A percentile compares a stretch with the other conserved stretches of the same genome.
phyloP scores from a whole-genome alignment of 2,113 vertebrate genomes.

The Ellobius talpinus region DNA sequence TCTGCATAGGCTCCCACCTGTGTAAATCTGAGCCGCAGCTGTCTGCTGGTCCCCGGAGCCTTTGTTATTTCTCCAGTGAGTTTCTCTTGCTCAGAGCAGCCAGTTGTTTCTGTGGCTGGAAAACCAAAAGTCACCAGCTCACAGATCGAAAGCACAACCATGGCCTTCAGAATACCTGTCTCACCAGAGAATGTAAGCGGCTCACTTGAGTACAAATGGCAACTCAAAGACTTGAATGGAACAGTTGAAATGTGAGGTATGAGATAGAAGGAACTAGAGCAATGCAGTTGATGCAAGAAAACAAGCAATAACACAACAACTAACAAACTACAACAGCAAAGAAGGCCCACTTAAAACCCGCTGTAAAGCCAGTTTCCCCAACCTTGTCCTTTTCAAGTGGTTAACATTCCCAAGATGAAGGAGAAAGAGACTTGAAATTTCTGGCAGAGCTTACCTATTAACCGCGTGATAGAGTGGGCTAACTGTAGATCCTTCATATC shows the following conservation, averaged over 20 bases:
- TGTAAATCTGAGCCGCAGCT: neutral
- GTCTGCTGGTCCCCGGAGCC: neutral
- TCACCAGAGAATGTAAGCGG: conserved; percentile 18
- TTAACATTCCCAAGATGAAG: conserved; percentile 58
- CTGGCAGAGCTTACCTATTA: conserved; percentile 67
- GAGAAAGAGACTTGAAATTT: conserved; percentile 75
- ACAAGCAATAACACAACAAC: neutral
- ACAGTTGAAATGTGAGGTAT: neutral
- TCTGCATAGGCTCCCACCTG: neutral
- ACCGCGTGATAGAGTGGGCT: conserved; percentile 18
- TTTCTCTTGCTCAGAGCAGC: conserved; percentile 28
- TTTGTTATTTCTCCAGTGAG: neutral
- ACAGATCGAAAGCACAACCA: neutral
- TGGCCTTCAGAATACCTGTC: neutral
- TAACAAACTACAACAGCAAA: neutral
- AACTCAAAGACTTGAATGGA: neutral
- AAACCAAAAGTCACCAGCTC: neutral
- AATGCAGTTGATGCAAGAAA: conserved; percentile 15
- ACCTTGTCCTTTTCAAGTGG: conserved; percentile 52
- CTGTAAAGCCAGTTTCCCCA: conserved; percentile 57
- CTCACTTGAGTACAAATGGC: neutral
- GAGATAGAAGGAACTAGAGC: neutral
- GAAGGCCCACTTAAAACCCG: neutral
- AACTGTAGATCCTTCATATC: conserved; percentile 47
- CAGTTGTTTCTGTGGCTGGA: neutral